Evolutionary conservation across 2,797 vertebrate genomes (phyloP).

Genomic region (Enteromius argenteus): DNA sequence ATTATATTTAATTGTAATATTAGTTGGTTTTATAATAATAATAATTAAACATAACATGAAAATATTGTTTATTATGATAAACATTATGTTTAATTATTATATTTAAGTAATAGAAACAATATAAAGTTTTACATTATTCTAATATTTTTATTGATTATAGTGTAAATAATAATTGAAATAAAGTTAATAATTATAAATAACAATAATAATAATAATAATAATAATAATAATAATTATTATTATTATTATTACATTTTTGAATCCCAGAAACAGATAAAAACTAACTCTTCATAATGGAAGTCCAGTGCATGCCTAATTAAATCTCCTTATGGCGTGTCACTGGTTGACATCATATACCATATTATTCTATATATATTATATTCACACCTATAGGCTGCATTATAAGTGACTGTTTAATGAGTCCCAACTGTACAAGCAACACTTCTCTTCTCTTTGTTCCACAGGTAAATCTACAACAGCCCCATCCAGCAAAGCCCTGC

Average conservation of each 20-base stretch:
- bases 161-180: neutral
- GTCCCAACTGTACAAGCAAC: constrained; percentile 12
- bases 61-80: neutral
- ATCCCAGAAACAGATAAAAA: neutral
- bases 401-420: constrained; percentile 17
- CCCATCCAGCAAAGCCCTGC: constrained; percentile 34
- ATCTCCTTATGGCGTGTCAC: constrained; percentile 6
- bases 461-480: constrained; percentile 39
- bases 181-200: neutral
- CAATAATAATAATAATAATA: neutral
- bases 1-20: neutral
- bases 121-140: neutral
- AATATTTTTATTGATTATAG: neutral
- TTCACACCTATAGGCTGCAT: constrained; percentile 30
- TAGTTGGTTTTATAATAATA: neutral
- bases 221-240: neutral
- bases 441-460: constrained; percentile 44
- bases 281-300: neutral
- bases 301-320: constrained; percentile 8
- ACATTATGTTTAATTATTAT: neutral
- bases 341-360: constrained; percentile 39
- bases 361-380: neutral
- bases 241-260: neutral
- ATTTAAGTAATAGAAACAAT: neutral
- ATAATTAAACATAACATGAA: neutral